phyloP scores from a whole-genome alignment of 2,888 invertebrate species.

The Alloscopus bannaensis region DNA sequence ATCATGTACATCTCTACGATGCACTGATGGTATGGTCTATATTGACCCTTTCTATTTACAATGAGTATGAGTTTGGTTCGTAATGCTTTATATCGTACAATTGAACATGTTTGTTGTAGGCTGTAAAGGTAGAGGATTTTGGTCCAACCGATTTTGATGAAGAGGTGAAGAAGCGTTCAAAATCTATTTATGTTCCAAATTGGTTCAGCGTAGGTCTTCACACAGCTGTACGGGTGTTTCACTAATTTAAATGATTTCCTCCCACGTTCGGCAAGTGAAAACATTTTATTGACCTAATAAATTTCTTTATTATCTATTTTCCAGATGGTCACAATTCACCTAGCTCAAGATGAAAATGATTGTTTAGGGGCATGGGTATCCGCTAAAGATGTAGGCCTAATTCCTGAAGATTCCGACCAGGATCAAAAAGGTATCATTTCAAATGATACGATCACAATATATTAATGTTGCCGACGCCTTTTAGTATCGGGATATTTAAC shows the following conservation, averaged over 20 bases:
- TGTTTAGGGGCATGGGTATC: conserved; percentile 99
- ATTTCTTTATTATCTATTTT: conserved; percentile 65
- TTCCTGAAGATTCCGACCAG: conserved; percentile 80
- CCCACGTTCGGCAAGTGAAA: neutral
- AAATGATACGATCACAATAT: neutral
- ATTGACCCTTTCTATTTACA: no score
- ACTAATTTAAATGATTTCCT: neutral
- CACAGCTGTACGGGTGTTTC: conserved; percentile 85
- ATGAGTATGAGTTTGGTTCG: neutral
- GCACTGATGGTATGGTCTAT: conserved; percentile 82
- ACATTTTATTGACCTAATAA: conserved; percentile 7
- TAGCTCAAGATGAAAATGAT: conserved; percentile 97
- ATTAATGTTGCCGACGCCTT: conserved; percentile 20
- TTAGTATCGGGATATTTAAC: no score
- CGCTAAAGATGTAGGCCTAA: conserved; percentile 93
- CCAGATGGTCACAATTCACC: conserved; percentile 98
- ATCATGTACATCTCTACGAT: conserved; percentile 93
- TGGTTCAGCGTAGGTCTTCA: conserved; percentile 99
- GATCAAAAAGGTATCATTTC: conserved; percentile 80
- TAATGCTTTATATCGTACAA: no score
- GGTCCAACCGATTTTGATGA: conserved; percentile 94
- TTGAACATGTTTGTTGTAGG: conserved; percentile 73
- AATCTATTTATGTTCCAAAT: conserved; percentile 97
- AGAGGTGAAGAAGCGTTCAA: conserved; percentile 92
- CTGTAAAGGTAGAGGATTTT: conserved; percentile 90